A percentile compares a stretch with the other conserved stretches of the same genome.
These are phyloP conservation scores for Hippopotamyrus pictus DNA, from an alignment of 2,797 vertebrate species.

Conservation along the genomic window DNA sequence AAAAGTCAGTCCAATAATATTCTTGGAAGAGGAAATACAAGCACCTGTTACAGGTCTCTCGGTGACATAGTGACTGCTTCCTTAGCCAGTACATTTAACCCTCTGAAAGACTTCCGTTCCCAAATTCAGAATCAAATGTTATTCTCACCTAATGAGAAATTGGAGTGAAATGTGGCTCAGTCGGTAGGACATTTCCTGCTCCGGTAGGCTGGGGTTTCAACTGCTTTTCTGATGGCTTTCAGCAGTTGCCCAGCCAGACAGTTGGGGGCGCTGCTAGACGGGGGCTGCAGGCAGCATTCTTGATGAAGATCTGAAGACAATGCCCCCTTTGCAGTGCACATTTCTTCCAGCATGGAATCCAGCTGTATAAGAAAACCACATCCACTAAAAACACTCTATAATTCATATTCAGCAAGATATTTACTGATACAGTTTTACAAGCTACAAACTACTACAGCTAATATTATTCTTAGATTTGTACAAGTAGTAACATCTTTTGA, in stretches of 20 bases:
- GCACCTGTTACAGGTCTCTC: not conserved
- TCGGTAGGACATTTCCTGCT: conserved; percentile 53
- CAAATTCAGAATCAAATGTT: not conserved
- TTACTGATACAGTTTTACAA: not conserved
- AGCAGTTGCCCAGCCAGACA: conserved; percentile 50
- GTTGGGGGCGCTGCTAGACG: conserved; percentile 12
- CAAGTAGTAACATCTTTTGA: not conserved
- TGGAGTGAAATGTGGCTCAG: conserved; percentile 24
- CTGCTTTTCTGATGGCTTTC: conserved; percentile 45
- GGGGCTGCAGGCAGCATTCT: conserved; percentile 45
- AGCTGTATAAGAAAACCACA: conserved; percentile 40
- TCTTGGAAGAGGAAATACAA: not conserved
- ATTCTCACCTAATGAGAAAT: not conserved
- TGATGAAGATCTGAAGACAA: conserved; percentile 14
- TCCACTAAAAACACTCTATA: not conserved
- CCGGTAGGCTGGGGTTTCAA: conserved; percentile 18
- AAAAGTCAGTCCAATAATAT: not conserved
- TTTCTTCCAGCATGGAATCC: conserved; percentile 15
- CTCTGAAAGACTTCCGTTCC: not conserved
- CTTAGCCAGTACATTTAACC: not conserved
- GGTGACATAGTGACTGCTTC: not conserved
- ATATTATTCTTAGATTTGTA: not conserved
- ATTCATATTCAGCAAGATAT: not conserved
- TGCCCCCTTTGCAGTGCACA: conserved; percentile 34
- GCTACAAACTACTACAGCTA: not conserved